Evolutionary conservation across 2,888 invertebrate species (phyloP), one percentile per base, ranked within the genome.

Genomic region (Catocala sponsa): DNA sequence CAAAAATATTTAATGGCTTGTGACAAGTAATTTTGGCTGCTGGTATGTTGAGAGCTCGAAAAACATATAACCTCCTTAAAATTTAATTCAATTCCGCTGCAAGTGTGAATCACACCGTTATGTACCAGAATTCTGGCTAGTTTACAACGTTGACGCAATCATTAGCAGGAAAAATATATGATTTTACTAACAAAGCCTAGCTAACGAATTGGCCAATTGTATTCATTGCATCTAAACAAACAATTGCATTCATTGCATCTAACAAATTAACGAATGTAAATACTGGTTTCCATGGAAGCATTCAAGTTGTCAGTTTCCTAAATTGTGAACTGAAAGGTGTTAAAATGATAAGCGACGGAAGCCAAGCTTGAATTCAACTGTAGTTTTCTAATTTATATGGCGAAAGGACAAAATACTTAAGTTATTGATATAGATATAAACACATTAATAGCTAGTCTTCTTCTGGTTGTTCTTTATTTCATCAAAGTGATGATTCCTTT

Each of bases 141-240:
- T 55, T 55, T 38, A 35, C 13, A 13, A 13, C 12, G 48, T 42
- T 55, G 38, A 48, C 41, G 55, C 38, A 55, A 55, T 11, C 6
- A 11, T 35, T 25, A 47, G n/a, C 47, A 55, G 25, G 55, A 55
- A 55, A 55, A 48, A 47, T 48, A 46, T 41, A 48, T 38, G 44
- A 53, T 9, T 43, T 53, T 33, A 44, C 32, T 11, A 10, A 47
- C 47, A 47, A 38, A 47, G 13, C 46, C 38, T 55, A 46, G 48
- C 25, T 41, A 48, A 55, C 12, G 41, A 41, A 41, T 55, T 15
- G 46, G 15, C 41, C n/a, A 55, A 47, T 55, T 38, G 10, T 25
- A 48, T 44, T 33, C n/a, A 53, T 33, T 48, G 48, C 35, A 35
- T 33, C 4, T 55, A 55, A 55, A 47, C 55, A 41, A 55, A 25